Conservation (phyloP, 2,113 vertebrate species). For the Cairina moschata region DNA sequence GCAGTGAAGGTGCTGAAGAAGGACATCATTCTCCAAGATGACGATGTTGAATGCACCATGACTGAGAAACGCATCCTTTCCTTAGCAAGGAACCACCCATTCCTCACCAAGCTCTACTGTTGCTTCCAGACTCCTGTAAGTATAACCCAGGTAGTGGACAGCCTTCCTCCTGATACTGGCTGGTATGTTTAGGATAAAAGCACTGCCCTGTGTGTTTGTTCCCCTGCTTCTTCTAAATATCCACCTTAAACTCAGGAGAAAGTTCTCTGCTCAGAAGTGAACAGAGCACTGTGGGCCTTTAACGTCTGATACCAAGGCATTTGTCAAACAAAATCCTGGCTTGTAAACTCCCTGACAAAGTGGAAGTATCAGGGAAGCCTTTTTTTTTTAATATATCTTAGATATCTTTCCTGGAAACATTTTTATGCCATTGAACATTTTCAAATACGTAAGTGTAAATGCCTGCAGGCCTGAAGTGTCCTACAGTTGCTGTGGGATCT, state of each 20-base stretch:
- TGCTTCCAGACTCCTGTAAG: constrained; percentile 95
- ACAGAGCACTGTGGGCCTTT: neutral
- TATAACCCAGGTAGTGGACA: neutral
- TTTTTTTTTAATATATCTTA: neutral
- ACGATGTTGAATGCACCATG: constrained; percentile 98
- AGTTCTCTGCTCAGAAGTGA: neutral
- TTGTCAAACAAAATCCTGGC: neutral
- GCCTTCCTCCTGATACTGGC: neutral
- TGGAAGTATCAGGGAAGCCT: neutral
- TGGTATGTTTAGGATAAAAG: neutral
- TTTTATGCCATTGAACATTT: neutral
- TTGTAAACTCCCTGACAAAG: neutral
- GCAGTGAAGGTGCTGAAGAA: constrained; percentile 98
- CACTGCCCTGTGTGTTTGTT: neutral
- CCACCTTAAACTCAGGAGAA: neutral
- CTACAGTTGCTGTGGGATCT: neutral
- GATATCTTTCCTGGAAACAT: neutral
- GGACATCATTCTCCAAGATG: constrained; percentile 96
- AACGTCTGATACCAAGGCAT: neutral
- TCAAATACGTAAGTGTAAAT: neutral
- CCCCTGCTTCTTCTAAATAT: neutral
- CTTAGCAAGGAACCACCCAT: constrained; percentile 90
- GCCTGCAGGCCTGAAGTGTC: neutral
- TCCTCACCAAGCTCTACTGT: constrained; percentile 97
- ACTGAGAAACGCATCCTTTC: constrained; percentile 95